Conservation (phyloP, 1,140 invertebrate genomes). For the Adelges cooleyi region DNA sequence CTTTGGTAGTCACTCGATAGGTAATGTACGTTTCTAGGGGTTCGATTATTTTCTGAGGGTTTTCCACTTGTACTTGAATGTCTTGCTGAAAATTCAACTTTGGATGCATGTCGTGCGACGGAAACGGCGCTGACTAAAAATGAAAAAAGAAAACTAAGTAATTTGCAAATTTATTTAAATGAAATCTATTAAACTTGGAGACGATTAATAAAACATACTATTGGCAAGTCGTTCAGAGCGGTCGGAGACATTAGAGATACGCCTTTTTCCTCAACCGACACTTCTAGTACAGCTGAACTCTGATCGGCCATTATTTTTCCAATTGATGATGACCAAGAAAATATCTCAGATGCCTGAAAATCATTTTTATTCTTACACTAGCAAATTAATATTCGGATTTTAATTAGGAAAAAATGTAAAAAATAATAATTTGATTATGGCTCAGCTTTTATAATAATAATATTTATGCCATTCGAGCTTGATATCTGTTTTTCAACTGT, state of each 20-base stretch:
- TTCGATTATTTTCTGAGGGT: slow-evolving; percentile 65
- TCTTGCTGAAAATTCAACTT: slow-evolving; percentile 37
- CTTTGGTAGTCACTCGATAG: slow-evolving; percentile 51
- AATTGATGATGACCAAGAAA: too few species aligned
- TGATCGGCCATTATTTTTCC: slow-evolving; percentile 3
- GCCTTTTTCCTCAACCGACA: slow-evolving; percentile 11
- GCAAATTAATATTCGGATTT: too few species aligned
- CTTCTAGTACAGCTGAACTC: slow-evolving; percentile 4
- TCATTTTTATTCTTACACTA: too few species aligned
- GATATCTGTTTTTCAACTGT: too few species aligned
- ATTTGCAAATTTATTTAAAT: neutral
- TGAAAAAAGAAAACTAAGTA: neutral
- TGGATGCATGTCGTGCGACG: too few species aligned
- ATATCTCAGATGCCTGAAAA: too few species aligned
- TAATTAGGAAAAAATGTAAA: too few species aligned
- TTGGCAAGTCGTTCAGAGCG: neutral
- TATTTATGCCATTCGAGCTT: too few species aligned
- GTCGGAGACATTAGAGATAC: neutral
- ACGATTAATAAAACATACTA: neutral
- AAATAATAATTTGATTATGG: too few species aligned
- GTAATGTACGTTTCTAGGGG: slow-evolving; percentile 64
- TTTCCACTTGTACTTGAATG: slow-evolving; percentile 57
- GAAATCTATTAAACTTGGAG: neutral
- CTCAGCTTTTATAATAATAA: too few species aligned
- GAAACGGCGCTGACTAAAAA: slow-evolving; percentile 8